Base-by-base conservation (phyloP, 2,888 invertebrate genomes). In the Onchidella celtica region DNA sequence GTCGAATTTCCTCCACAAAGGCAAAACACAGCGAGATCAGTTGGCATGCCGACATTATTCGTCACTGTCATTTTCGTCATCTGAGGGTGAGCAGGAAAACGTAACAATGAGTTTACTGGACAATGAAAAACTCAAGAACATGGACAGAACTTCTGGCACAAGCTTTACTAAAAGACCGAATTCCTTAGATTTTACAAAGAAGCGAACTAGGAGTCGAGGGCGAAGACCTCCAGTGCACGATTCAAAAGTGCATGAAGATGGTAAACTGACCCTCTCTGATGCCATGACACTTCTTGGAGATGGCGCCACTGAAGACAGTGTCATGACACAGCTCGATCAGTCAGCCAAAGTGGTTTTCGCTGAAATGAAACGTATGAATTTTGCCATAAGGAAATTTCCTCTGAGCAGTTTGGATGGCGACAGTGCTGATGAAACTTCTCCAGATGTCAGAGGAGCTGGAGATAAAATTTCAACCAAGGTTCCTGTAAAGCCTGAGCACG, bases 301-400 rank as follows among this genome's bases (percentile, higher is more conserved):
- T 29, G 79, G 79, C 1, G 72, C 34, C 9, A 9, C 72, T 11
- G 79, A 72, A 34, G 79, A 72, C 2, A 72, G 63, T 34, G 24
- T 79, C 14, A 21, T 65, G 1, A 24, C 29, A 14, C 27, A 32
- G 34, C 72, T 79, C 1, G 79, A 79, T 17, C 9, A 24, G 1
- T 32, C 79, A 3, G 79, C 79, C 4, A 40, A 40, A 32, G 32
- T 1, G 6, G 47, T 79, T 9, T 79, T 79, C 36, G 17, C 27
- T 3, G 65, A 79, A n/a, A 79, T 79, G 79, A 72, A 65, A 34
- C 11, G 65, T 24, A 59, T 72, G 34, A 79, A 79, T 24, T 83
- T 83, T 68, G 78, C 73, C 9, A 75, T 83, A 21, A n/a, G 90
- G 63, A 86, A 89, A 69, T 90, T 90, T 83, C 90, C 90, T 24